Conservation (phyloP, 2,113 vertebrate genomes). For the Forbesichthys agassizii region DNA sequence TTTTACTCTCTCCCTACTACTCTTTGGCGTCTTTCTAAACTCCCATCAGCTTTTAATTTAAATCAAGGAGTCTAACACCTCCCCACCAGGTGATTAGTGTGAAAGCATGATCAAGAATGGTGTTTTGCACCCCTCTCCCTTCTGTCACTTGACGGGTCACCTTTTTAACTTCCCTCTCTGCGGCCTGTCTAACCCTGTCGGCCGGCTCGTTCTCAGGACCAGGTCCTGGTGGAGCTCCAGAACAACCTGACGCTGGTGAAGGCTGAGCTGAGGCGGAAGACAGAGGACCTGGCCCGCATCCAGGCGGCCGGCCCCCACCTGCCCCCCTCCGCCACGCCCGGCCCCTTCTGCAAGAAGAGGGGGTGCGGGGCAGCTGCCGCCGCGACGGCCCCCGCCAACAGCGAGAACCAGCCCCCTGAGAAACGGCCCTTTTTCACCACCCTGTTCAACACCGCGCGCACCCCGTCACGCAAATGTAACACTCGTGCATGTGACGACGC, state of each 20-base stretch:
- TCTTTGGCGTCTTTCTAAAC: conserved; percentile 8
- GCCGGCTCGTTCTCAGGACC: conserved; percentile 79
- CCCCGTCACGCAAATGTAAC: conserved; percentile 59
- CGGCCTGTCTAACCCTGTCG: conserved; percentile 53
- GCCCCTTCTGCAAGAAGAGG: conserved; percentile 80
- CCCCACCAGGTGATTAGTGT: conserved; percentile 28
- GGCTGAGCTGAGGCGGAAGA: conserved; percentile 86
- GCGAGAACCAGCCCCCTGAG: conserved; percentile 85
- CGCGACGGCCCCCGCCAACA: conserved; percentile 44
- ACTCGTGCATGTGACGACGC: conserved; percentile 44
- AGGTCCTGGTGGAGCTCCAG: conserved; percentile 91
- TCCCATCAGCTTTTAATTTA: conserved; percentile 42
- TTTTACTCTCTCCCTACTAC: conserved; percentile 22
- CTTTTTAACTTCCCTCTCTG: conserved; percentile 11
- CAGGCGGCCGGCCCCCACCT: conserved; percentile 55
- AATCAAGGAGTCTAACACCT: conserved; percentile 41
- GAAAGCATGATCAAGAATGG: conserved; percentile 32
- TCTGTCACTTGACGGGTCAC: conserved; percentile 29
- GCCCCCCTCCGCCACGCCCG: conserved; percentile 72
- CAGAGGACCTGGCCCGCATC: conserved; percentile 77
- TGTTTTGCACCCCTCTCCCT: conserved; percentile 3
- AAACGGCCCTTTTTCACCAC: conserved; percentile 86
- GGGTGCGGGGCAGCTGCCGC: conserved; percentile 62
- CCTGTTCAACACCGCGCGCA: conserved; percentile 66
- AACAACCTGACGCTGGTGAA: conserved; percentile 89